Conservation (phyloP, 2,113 vertebrate genomes). For the Nannospalax galili region DNA sequence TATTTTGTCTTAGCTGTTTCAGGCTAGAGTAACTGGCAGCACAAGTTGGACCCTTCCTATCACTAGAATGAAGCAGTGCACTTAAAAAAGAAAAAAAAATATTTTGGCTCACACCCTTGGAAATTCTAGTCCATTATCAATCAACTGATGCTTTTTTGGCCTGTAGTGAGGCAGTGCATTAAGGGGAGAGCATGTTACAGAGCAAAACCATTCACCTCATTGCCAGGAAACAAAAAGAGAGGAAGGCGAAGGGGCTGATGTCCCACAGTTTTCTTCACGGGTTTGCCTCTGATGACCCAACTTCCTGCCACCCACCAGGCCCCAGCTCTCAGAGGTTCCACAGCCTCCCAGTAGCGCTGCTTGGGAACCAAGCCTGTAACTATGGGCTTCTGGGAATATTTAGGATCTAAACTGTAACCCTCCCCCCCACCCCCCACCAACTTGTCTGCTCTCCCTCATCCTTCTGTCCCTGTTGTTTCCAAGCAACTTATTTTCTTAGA, state of each 20-base stretch:
- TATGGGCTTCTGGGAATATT: not conserved
- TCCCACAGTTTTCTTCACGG: not conserved
- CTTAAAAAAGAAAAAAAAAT: not conserved
- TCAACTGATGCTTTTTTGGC: not conserved
- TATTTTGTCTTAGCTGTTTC: constrained; percentile 20
- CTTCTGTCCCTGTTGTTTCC: not conserved
- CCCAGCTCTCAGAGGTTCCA: not conserved
- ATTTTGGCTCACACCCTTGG: not conserved
- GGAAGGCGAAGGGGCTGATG: not conserved
- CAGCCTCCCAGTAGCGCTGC: not conserved
- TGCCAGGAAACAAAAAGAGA: not conserved
- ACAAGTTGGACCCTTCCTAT: not conserved
- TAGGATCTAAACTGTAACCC: not conserved
- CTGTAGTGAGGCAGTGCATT: not conserved
- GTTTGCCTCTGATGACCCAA: not conserved
- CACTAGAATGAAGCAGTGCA: not conserved
- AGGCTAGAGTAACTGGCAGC: not conserved
- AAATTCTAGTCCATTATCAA: not conserved
- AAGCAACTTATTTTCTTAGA: not conserved
- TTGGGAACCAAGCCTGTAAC: not conserved
- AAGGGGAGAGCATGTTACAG: no score
- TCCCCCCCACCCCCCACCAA: not conserved
- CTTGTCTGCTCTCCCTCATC: not conserved
- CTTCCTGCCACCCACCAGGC: not conserved
- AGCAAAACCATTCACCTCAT: not conserved